Evolutionary conservation across 2,113 vertebrate genomes (phyloP).

Genomic region (Morone chrysops): DNA sequence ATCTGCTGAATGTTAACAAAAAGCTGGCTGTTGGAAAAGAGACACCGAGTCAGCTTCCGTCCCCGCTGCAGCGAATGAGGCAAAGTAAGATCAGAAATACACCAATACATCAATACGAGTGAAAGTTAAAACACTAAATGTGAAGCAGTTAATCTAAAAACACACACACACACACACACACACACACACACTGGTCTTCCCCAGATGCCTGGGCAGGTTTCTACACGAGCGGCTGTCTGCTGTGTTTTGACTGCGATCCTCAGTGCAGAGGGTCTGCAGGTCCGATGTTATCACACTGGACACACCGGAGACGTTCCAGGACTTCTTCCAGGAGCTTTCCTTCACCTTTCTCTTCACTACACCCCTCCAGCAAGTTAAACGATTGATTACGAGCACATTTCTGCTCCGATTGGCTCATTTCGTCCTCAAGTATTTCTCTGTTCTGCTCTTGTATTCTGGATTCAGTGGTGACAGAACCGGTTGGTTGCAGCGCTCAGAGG

Average conservation of each 20-base stretch:
- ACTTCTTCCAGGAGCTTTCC: neutral
- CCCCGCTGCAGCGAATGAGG: too few relatives aligned
- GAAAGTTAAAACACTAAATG: neutral
- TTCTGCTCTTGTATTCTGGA: neutral
- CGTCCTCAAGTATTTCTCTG: neutral
- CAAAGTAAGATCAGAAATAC: too few relatives aligned
- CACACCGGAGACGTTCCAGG: neutral
- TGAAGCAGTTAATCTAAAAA: conserved; percentile 2
- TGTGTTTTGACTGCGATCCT: conserved; percentile 65
- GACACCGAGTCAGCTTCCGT: too few relatives aligned
- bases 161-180: neutral
- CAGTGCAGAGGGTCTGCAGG: conserved; percentile 58
- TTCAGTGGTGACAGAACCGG: conserved; percentile 38
- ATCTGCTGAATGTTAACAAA: too few relatives aligned
- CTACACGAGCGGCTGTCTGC: conserved; percentile 23
- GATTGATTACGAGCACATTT: neutral
- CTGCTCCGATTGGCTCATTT: neutral
- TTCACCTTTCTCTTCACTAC: neutral
- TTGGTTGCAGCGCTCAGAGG: conserved; percentile 37
- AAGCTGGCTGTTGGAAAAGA: too few relatives aligned
- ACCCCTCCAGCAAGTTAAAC: neutral
- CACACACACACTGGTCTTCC: conserved; percentile 33
- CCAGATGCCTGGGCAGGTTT: conserved; percentile 68
- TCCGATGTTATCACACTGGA: conserved; percentile 62
- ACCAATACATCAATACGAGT: neutral